These are phyloP conservation scores for Anastrepha obliqua DNA, from an alignment of 1,140 invertebrate genomes.

Conservation along the genomic window DNA sequence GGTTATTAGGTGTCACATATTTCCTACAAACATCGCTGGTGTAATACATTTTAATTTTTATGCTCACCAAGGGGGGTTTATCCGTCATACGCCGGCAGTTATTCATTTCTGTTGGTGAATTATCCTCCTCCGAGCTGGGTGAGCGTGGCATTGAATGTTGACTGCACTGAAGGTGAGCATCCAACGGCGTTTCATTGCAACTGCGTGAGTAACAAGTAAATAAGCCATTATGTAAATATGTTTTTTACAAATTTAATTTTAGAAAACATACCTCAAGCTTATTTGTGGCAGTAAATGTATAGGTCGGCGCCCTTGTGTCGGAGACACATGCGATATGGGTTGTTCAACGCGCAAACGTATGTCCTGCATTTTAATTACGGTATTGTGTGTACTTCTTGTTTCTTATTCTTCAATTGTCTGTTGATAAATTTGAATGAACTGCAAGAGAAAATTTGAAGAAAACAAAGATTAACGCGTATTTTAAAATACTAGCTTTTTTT, in stretches of 20 bases:
- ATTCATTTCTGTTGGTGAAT: constrained; percentile 91
- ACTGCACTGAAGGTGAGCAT: constrained; percentile 25
- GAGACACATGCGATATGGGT: constrained; percentile 23
- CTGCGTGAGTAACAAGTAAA: constrained; percentile 29
- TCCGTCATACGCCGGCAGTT: constrained; percentile 87
- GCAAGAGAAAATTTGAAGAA: background rate
- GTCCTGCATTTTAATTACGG: constrained; percentile 40
- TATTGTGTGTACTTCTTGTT: background rate
- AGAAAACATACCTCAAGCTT: constrained; percentile 33
- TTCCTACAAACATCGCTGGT: no score
- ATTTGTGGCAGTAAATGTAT: constrained; percentile 54
- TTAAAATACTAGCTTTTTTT: no score
- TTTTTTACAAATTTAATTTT: background rate
- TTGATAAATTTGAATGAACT: background rate
- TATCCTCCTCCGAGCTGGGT: constrained; percentile 88
- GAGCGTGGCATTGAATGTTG: constrained; percentile 54
- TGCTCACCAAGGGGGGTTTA: constrained; percentile 86
- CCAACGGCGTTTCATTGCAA: constrained; percentile 53
- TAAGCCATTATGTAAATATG: background rate
- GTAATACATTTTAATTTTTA: no score
- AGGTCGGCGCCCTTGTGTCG: constrained; percentile 28
- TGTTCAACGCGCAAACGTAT: constrained; percentile 54
- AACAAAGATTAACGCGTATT: no score
- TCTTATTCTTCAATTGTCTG: background rate
- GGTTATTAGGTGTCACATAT: no score